These are phyloP conservation scores for Acleris emargana DNA, from an alignment of 2,888 invertebrate species.

Conservation along the genomic window DNA sequence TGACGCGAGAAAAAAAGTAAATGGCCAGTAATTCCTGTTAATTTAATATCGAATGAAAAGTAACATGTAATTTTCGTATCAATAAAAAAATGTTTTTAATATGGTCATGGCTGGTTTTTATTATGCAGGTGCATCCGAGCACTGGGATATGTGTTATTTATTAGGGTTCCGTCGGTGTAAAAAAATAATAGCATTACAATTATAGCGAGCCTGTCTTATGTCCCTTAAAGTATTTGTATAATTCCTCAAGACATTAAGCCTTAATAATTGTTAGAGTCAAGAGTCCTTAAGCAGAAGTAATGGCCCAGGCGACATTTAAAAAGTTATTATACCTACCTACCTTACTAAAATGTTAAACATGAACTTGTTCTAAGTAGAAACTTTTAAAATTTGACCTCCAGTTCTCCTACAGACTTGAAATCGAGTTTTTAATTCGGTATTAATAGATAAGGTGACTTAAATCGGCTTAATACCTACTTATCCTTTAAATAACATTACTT, in stretches of 20 bases:
- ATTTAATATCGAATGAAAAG: conserved; percentile 34
- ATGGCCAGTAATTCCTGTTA: conserved; percentile 27
- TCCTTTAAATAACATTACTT: neutral
- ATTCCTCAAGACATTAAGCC: conserved; percentile 46
- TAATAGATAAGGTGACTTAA: conserved; percentile 23
- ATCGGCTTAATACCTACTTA: conserved; percentile 6
- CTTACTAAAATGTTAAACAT: neutral
- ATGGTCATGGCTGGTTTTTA: conserved; percentile 65
- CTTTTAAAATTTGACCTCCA: conserved; percentile 22
- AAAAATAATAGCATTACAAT: conserved; percentile 72
- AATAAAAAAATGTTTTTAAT: conserved; percentile 54
- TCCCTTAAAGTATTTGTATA: conserved; percentile 60
- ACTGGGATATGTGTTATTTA: conserved; percentile 61
- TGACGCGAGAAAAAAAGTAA: conserved; percentile 27
- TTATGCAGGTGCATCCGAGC: conserved; percentile 66
- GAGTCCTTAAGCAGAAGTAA: conserved; percentile 18
- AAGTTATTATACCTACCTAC: neutral
- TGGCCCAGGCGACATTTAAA: conserved; percentile 10
- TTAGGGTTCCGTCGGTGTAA: conserved; percentile 55
- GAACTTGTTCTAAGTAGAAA: neutral
- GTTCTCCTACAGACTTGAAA: conserved; percentile 26
- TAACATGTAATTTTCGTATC: conserved; percentile 49
- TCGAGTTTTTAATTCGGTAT: conserved; percentile 22
- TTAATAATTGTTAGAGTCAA: conserved; percentile 16
- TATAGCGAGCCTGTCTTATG: conserved; percentile 61